Percentiles rank a stretch among this genome's conserved stretches.
phyloP scores from a whole-genome alignment of 2,797 vertebrate species.

The Molossus molossus region DNA sequence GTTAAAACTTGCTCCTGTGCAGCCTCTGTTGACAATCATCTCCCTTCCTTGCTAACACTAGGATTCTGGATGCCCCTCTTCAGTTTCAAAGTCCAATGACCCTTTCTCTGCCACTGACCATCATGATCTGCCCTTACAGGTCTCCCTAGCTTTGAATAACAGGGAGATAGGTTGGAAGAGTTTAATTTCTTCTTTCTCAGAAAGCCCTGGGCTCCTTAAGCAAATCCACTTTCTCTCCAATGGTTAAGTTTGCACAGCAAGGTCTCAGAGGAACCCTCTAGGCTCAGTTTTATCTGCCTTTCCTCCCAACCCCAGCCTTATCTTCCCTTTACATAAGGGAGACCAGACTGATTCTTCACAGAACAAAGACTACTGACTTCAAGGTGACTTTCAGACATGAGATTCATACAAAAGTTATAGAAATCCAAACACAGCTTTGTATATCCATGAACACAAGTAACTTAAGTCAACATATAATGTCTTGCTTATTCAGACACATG shows the following conservation, averaged over 20 bases:
- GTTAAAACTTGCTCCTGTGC: not conserved
- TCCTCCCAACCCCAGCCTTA: not conserved
- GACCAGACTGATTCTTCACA: not conserved
- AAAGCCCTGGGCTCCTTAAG: not conserved
- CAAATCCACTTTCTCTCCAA: not conserved
- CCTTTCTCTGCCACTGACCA: not conserved
- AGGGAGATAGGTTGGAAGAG: not conserved
- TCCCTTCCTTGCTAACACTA: not conserved
- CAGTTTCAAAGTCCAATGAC: not conserved
- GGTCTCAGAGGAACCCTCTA: not conserved
- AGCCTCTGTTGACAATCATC: not conserved
- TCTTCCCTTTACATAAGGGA: not conserved
- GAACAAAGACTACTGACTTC: not conserved
- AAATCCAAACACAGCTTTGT: constrained; percentile 41
- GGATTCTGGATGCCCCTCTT: not conserved
- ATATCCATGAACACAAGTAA: constrained; percentile 17
- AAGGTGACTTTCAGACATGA: constrained; percentile 36
- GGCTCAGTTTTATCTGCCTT: not conserved
- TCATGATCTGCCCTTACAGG: not conserved
- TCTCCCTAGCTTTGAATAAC: not conserved
- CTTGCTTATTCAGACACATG: not conserved
- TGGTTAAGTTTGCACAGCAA: not conserved
- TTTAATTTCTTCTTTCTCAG: constrained; percentile 29
- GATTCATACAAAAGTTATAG: not conserved
- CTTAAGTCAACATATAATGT: constrained; percentile 33